phyloP scores from a whole-genome alignment of 2,113 vertebrate species.

The Sigmodon hispidus region DNA sequence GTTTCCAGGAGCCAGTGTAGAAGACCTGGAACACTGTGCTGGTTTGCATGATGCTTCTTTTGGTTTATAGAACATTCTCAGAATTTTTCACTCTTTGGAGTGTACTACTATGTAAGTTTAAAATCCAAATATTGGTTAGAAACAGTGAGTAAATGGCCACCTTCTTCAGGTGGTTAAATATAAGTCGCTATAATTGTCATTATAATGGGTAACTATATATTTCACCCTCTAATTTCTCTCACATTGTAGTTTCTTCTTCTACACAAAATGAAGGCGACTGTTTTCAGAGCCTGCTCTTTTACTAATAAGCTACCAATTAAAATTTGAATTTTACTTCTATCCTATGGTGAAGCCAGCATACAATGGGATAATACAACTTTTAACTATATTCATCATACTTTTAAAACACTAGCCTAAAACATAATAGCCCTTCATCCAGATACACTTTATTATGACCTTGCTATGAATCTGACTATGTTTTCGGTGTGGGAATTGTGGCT shows the following conservation, averaged over 20 bases:
- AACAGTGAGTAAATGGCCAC: background rate
- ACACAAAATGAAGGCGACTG: background rate
- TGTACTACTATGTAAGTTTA: background rate
- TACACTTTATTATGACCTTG: background rate
- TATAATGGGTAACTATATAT: background rate
- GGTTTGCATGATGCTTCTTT: background rate
- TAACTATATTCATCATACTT: background rate
- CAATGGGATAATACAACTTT: background rate
- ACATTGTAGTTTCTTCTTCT: background rate
- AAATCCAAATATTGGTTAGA: background rate
- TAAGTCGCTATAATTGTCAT: background rate
- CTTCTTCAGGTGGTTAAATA: background rate
- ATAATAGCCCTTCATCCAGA: background rate
- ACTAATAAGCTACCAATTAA: background rate
- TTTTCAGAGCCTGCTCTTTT: background rate
- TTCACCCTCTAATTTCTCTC: background rate
- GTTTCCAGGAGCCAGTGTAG: background rate
- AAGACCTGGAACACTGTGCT: background rate
- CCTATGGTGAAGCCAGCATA: background rate
- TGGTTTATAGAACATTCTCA: conserved; percentile 3
- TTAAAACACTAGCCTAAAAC: background rate
- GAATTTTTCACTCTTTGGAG: background rate
- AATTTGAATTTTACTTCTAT: conserved; percentile 1
- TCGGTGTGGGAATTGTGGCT: background rate
- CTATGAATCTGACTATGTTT: background rate